Evolutionary conservation across 1,140 invertebrate species (phyloP), one percentile per base, ranked within the genome.

Genomic region (Leptinotarsa defecta): DNA sequence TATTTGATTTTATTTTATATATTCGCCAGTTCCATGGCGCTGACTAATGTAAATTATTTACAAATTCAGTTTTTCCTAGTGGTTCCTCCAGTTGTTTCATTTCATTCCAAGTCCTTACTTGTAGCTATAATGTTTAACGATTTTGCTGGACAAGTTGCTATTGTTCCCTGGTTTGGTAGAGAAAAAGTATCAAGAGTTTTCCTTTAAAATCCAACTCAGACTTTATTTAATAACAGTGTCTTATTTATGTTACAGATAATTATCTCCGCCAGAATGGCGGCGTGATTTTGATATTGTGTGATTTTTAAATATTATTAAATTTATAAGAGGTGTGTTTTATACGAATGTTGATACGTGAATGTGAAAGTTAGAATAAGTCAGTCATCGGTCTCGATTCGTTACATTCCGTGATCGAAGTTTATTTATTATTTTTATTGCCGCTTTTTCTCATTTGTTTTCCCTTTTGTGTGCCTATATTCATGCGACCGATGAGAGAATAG

Each of bases 211-310:
- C 67, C 52, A 77, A 80, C 78, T 78, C 79, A 78, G 74, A 81
- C 79, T 48, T 77, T 78, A 80, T 81, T 79, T 81, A 80, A 80
- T 74, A 80, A 24, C 73, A 80, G 77, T 81, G 77, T 80, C 78
- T 82, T 79, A 84, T 82, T 84, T 82, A 82, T 82, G 71, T 81
- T 81, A 82, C 76, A 75, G 78, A 75, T 78, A 78, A 80, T 71
- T 76, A 77, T 82, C 79, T 73, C 34, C 80, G 78, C 76, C 74
- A 48, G 27, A 34, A 43, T 57, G 78, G 81, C 81, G 82, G 81
- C 80, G 84, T 85, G 84, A 85, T 85, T 85, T 83, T 82, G 82
- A 84, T 85, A 84, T 81, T 83, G 82, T 85, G 84, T 85, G 84
- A 85, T 85, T 85, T 84, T 83, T 83, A 80, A 82, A 82, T 78